phyloP scores from a whole-genome alignment of 1,140 invertebrate species.

The Zaprionus nigranus region DNA sequence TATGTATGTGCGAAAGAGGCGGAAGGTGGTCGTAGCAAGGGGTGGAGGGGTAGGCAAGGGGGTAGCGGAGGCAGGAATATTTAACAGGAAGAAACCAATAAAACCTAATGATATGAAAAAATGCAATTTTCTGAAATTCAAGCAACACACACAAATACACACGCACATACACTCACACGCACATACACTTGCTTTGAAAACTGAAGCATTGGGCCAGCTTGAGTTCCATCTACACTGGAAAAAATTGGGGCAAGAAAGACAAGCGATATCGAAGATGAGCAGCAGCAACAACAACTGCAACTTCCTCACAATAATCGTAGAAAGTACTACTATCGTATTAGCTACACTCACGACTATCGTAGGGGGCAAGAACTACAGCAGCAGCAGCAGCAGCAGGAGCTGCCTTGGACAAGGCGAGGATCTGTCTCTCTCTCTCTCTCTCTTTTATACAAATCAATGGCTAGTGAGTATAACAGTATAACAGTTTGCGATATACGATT shows the following conservation, averaged over 20 bases:
- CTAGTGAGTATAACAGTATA: background rate
- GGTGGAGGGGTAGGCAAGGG: background rate
- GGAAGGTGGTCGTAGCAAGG: background rate
- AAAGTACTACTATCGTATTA: too few species aligned
- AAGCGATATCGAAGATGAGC: background rate
- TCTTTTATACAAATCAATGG: background rate
- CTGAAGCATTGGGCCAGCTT: conserved; percentile 12
- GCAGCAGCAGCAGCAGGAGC: background rate
- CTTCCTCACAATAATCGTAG: too few species aligned
- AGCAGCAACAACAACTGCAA: background rate
- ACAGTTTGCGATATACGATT: background rate
- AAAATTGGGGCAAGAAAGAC: background rate
- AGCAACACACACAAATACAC: conserved; percentile 37
- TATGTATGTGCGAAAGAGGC: conserved; percentile 25
- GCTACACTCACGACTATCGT: too few species aligned
- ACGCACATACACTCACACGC: conserved; percentile 29
- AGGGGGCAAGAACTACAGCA: too few species aligned
- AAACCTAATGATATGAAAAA: conserved; percentile 84
- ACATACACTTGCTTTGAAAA: background rate
- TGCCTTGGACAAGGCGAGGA: too few species aligned
- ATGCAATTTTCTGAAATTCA: conserved; percentile 82
- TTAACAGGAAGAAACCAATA: conserved; percentile 84
- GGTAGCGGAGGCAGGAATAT: conserved; percentile 56
- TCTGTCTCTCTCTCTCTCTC: too few species aligned
- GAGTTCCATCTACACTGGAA: conserved; percentile 33